phyloP scores from a whole-genome alignment of 1,140 invertebrate genomes.

The Drosophila tani region DNA sequence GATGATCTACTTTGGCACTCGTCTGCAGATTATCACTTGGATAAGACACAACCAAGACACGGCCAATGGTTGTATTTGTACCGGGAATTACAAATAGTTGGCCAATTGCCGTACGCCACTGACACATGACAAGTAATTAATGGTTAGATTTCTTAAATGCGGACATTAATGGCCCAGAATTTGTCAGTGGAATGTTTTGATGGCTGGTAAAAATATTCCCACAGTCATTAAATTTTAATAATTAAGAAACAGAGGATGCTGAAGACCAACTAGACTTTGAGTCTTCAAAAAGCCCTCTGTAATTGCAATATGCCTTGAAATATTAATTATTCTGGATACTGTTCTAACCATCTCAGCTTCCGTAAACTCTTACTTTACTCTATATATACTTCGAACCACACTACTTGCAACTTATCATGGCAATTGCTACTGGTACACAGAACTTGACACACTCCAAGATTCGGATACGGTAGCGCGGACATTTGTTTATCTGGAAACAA shows the following conservation, averaged over 20 bases:
- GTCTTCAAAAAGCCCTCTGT: background rate
- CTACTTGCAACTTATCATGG: slow-evolving; percentile 17
- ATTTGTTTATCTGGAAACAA: slow-evolving; percentile 46
- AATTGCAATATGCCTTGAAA: too few relatives aligned
- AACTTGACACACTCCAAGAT: slow-evolving; percentile 20
- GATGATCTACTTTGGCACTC: slow-evolving; percentile 33
- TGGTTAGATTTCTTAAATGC: slow-evolving; percentile 2
- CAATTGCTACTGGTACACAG: slow-evolving; percentile 43
- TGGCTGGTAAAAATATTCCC: background rate
- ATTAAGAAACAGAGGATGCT: background rate
- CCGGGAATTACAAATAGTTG: slow-evolving; percentile 15
- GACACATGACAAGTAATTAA: background rate
- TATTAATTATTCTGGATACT: background rate
- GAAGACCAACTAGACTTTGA: background rate
- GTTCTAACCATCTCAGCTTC: background rate
- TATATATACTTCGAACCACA: background rate
- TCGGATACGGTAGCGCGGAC: slow-evolving; percentile 38
- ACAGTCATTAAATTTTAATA: background rate
- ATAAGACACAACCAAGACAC: slow-evolving; percentile 6
- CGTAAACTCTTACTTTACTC: background rate
- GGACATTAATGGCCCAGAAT: background rate
- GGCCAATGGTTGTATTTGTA: background rate
- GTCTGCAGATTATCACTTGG: slow-evolving; percentile 29
- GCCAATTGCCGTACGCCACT: background rate
- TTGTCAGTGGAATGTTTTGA: background rate